phyloP scores from a whole-genome alignment of 2,888 invertebrate genomes.

The Protophormia terraenovae region DNA sequence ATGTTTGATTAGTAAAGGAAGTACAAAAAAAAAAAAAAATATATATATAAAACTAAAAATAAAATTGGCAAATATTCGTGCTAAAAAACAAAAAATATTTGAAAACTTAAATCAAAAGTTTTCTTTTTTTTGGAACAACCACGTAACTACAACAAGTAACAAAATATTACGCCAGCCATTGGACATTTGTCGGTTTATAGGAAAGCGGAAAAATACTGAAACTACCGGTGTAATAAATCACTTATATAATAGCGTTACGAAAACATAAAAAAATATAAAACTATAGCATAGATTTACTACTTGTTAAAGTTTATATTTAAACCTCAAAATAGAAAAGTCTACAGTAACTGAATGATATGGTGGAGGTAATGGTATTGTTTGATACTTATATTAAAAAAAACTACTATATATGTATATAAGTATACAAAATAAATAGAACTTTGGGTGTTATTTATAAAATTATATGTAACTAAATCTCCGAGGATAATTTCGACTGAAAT shows the following conservation, averaged over 20 bases:
- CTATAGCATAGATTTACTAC: background rate
- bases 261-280: background rate
- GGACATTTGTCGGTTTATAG: background rate
- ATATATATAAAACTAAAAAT: background rate
- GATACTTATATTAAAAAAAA: too few species aligned
- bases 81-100: background rate
- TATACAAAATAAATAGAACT: too few species aligned
- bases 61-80: conserved; percentile 39
- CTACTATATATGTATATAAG: too few species aligned
- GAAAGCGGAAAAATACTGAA: background rate
- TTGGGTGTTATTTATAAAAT: too few species aligned
- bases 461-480: too few species aligned
- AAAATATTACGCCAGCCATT: background rate
- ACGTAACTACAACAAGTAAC: background rate
- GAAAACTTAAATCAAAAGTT: conserved; percentile 15
- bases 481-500: too few species aligned
- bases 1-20: conserved; percentile 22
- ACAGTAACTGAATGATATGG: too few species aligned
- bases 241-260: background rate
- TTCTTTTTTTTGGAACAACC: background rate
- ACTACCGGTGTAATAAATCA: conserved; percentile 31
- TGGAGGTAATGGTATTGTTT: too few species aligned
- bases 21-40: conserved; percentile 24
- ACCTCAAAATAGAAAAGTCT: background rate
- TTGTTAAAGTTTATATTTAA: background rate